These are phyloP conservation scores for Pyrrhia umbra DNA, from an alignment of 2,888 invertebrate species.

Conservation along the genomic window DNA sequence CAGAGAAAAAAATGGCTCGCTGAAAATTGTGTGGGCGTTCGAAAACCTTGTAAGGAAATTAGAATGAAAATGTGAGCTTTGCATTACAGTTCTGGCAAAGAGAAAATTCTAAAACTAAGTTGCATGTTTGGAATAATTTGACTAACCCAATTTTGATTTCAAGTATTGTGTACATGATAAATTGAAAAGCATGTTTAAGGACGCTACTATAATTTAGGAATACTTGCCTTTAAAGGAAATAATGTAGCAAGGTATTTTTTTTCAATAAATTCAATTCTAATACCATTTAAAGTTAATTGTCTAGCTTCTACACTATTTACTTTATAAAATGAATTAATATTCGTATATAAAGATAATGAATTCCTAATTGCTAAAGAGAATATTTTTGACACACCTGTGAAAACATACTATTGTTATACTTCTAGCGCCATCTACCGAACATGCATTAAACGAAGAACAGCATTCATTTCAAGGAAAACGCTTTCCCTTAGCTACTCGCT, in stretches of 20 bases:
- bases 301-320: not conserved
- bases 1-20: conserved; percentile 30
- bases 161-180: not conserved
- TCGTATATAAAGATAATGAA: not conserved
- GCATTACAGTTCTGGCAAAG: not conserved
- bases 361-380: not conserved
- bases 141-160: not conserved
- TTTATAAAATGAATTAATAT: not conserved
- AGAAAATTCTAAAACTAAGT: not conserved
- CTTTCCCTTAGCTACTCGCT: conserved; percentile 21
- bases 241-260: not conserved
- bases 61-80: not conserved
- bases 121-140: not conserved
- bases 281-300: not conserved
- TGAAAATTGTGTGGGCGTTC: conserved; percentile 39
- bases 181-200: not conserved
- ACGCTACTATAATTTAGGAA: not conserved
- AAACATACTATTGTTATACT: not conserved
- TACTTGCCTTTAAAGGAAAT: not conserved
- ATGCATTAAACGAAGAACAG: no score
- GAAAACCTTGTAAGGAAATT: conserved; percentile 28
- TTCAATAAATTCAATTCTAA: not conserved
- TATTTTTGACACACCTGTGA: not conserved
- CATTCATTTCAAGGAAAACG: conserved; percentile 34
- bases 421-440: conserved; percentile 49